Conservation (phyloP, 2,888 invertebrate genomes). For the Cantharis rufa region DNA sequence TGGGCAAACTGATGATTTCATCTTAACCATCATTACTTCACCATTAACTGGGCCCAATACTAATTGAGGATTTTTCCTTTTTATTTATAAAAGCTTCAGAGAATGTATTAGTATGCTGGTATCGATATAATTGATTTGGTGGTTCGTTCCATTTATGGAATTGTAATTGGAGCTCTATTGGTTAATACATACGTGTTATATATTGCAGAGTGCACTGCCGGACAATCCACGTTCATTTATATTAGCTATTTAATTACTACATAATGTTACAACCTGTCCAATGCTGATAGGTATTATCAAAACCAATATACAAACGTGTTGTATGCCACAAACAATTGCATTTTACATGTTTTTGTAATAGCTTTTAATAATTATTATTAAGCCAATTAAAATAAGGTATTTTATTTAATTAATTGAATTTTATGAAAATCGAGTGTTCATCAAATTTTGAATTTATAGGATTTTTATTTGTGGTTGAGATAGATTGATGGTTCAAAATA, state of each 20-base stretch:
- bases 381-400: not conserved
- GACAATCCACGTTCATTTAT: not conserved
- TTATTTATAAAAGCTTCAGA: not conserved
- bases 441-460: not conserved
- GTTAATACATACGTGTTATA: conserved; percentile 1
- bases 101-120: not conserved
- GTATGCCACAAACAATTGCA: not conserved
- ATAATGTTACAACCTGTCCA: not conserved
- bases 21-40: too few species aligned
- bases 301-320: not conserved
- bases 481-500: not conserved
- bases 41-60: too few species aligned
- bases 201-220: conserved; percentile 2
- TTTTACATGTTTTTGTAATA: not conserved
- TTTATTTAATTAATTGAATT: not conserved
- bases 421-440: not conserved
- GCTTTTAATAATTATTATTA: not conserved
- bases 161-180: conserved; percentile 3
- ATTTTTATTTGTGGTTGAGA: not conserved
- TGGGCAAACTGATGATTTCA: not conserved
- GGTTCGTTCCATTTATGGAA: not conserved
- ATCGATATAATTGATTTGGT: not conserved
- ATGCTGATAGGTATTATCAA: not conserved
- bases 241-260: conserved; percentile 2
- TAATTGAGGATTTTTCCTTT: not conserved